Base-by-base conservation (phyloP, 2,797 vertebrate species). In the Gobio occitaniae region DNA sequence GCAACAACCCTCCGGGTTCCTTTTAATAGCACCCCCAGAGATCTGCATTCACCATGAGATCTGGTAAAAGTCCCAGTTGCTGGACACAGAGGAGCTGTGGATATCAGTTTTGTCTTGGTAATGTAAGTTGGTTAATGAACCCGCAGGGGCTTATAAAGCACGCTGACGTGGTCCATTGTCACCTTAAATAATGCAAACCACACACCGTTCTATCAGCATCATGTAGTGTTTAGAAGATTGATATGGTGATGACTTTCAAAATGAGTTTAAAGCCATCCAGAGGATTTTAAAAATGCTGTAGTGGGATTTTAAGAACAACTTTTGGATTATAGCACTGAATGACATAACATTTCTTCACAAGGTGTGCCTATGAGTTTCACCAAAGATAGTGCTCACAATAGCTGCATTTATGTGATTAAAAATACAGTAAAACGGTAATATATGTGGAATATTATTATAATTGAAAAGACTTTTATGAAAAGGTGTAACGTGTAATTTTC, bases 91-190 rank as follows among this genome's bases (percentile, higher is more conserved):
- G 61, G 72, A 77, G 86, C 82, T 86, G 47, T 68, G 54, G 13
- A 77, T 48, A 47, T 89, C 54, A 13, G 47, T 19, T 36, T 32
- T 88, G 5, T 74, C 41, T 80, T 87, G 56, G 82, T 84, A 89
- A 89, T 91, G 52, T 78, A 41, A 66, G 52, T 2, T 80, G 63
- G 89, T 47, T 85, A 77, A 87, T 86, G 71, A 87, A 87, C 63
- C 76, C 79, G 47, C 79, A 8, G 15, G 78, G 71, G 59, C 25
- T 41, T 47, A 15, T 9, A 36, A n/a, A 38, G 36, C 52, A 70
- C 0, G 0, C 38, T 47, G 25, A 29, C 48, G 36, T 69, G 36
- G 47, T 21, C 47, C 7, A 50, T 65, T 38, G n/a, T 47, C 68
- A 72, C 41, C 17, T 59, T 72, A 25, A 56, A 41, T 9, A 77